Evolutionary conservation across 2,113 vertebrate species (phyloP).

Genomic region (Triplophysa dalaica): DNA sequence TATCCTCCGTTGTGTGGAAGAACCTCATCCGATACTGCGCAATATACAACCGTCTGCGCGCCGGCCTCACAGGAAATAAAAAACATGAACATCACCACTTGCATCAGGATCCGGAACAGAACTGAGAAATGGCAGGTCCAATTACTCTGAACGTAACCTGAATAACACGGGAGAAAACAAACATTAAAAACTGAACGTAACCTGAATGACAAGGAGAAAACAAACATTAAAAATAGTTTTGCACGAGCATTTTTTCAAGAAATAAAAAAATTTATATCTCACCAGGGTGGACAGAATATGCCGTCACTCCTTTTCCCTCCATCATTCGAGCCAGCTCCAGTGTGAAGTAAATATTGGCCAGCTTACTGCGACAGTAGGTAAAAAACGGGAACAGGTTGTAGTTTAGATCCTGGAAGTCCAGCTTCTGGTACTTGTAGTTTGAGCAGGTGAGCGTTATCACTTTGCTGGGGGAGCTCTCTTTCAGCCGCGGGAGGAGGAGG

Average conservation of each 20-base stretch:
- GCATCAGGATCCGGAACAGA: constrained; percentile 75
- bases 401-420: constrained; percentile 80
- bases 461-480: constrained; percentile 73
- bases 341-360: constrained; percentile 81
- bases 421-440: constrained; percentile 77
- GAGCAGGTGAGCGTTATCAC: constrained; percentile 78
- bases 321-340: constrained; percentile 72
- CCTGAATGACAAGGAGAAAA: constrained; percentile 60
- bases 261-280: background rate
- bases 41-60: constrained; percentile 77
- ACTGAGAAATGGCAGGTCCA: constrained; percentile 77
- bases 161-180: background rate
- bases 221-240: background rate
- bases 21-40: constrained; percentile 73
- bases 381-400: constrained; percentile 80
- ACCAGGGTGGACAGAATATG: constrained; percentile 77
- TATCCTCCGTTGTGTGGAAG: constrained; percentile 71
- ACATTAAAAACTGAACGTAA: constrained; percentile 58
- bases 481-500: constrained; percentile 73
- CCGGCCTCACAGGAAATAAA: constrained; percentile 73
- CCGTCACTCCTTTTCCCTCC: constrained; percentile 73
- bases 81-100: constrained; percentile 78
- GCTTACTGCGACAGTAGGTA: constrained; percentile 80
- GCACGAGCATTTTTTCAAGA: no score
- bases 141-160: constrained; percentile 76